Percentiles rank a stretch among this genome's conserved stretches.
Conservation (phyloP, 2,888 invertebrate species). For the Bombylius discolor region DNA sequence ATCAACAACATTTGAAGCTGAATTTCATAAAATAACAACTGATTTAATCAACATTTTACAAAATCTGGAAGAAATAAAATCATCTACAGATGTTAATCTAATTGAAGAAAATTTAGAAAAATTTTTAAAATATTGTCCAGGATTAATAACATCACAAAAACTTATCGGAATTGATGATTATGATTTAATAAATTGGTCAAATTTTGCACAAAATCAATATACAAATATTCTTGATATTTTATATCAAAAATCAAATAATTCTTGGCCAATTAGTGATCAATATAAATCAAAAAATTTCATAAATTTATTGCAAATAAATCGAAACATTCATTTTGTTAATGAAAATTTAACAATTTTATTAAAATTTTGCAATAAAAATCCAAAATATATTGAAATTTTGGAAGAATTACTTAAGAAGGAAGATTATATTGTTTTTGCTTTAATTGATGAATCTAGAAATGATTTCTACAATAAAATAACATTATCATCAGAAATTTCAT, state of each 20-base stretch:
- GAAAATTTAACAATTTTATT: slow-evolving; percentile 10
- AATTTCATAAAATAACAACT: slow-evolving; percentile 17
- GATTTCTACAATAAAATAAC: slow-evolving; percentile 20
- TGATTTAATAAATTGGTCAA: slow-evolving; percentile 21
- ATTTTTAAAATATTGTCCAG: slow-evolving; percentile 23
- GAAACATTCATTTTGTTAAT: slow-evolving; percentile 24
- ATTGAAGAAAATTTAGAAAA: slow-evolving; percentile 18
- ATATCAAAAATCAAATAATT: slow-evolving; percentile 39
- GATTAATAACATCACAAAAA: slow-evolving; percentile 49
- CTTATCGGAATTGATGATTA: slow-evolving; percentile 42
- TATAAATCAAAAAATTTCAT: slow-evolving; percentile 16
- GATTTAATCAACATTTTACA: slow-evolving; percentile 20
- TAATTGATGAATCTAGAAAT: not conserved
- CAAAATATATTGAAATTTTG: not conserved
- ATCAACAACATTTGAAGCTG: not conserved
- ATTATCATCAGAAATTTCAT: slow-evolving; percentile 14
- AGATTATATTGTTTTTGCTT: not conserved
- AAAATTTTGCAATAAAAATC: not conserved
- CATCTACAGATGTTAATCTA: slow-evolving; percentile 27
- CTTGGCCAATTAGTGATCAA: slow-evolving; percentile 41
- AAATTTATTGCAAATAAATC: slow-evolving; percentile 27
- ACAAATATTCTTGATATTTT: slow-evolving; percentile 40
- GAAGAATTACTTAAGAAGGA: not conserved
- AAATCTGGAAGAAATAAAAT: slow-evolving; percentile 25
- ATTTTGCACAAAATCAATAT: slow-evolving; percentile 39